Base-by-base conservation (phyloP, 2,888 invertebrate genomes). In the Coenonympha arcania region DNA sequence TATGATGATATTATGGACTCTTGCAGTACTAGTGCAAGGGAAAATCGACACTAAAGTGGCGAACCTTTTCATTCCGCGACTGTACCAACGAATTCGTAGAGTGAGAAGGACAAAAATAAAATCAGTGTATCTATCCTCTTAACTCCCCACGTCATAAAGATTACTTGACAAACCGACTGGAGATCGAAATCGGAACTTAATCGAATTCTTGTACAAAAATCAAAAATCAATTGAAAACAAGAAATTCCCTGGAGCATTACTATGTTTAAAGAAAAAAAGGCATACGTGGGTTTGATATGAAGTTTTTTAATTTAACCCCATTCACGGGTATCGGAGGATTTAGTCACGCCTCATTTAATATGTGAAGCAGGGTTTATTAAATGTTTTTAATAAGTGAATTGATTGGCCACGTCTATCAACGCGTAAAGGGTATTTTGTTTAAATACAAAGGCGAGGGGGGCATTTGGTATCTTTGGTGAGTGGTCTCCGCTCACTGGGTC, bases 361-460 rank as follows among this genome's bases (percentile, higher is more conserved):
- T 68, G 70, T 71, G 69, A 70, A 70, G 60, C 63, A 54, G 55
- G 57, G 59, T 68, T 66, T 65, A 65, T 65, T 67, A 62, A 60
- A 63, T 59, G 44, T 57, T 63, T 69, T 76, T 73, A 77, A 78
- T 77, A 76, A 67, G 49, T 57, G 42, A 79, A 83, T 82, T 65
- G 72, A 83, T 84, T 79, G 9, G 55, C 8, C 31, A 64, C 59
- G 65, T 63, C 26, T 72, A 63, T 81, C 65, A 73, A 69, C 61
- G 73, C 79, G 79, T 76, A 58, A 53, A 66, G 26, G 20, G 9
- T 19, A 43, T 52, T 49, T 41, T 37, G 64, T 68, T 72, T 83
- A 83, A 68, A 83, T 74, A 76, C 61, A 8, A 19, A 26, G 13
- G 37, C 26, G 19, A 13, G n/a, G 43, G 43, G n/a, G 4, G 1